Evolutionary conservation across 2,113 vertebrate genomes (phyloP).

Genomic region (Otocyon megalotis): DNA sequence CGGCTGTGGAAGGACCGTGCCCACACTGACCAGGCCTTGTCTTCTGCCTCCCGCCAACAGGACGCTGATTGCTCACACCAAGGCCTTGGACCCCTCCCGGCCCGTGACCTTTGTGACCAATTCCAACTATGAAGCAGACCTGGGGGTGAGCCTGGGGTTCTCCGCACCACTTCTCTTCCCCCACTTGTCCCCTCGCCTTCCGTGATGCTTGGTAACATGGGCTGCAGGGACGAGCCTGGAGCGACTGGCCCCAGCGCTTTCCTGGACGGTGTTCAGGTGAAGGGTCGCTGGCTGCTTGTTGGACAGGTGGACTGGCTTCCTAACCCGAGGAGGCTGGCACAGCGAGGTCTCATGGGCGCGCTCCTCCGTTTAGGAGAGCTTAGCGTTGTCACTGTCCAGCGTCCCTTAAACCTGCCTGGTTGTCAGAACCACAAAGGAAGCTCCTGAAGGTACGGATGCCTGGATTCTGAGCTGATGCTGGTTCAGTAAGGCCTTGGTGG

Average conservation of each 20-base stretch:
- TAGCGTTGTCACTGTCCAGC: neutral
- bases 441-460: neutral
- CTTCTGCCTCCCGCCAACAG: slow-evolving; percentile 86
- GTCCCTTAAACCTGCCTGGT: neutral
- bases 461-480: neutral
- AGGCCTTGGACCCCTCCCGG: slow-evolving; percentile 91
- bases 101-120: slow-evolving; percentile 94
- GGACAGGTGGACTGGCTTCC: neutral
- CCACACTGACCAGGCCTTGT: neutral
- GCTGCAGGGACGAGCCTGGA: neutral
- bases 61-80: slow-evolving; percentile 93
- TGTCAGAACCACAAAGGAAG: neutral
- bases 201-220: neutral
- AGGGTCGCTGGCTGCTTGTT: too few relatives aligned
- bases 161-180: neutral
- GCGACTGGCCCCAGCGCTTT: neutral
- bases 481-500: neutral
- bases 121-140: slow-evolving; percentile 89
- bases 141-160: slow-evolving; percentile 90
- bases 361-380: neutral
- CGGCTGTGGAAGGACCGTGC: neutral
- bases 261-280: neutral
- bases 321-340: neutral
- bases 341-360: rapidly evolving
- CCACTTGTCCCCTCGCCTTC: neutral